A percentile compares a stretch with the other conserved stretches of the same genome.
Conservation (phyloP, 2,113 vertebrate species). For the Scomber colias region DNA sequence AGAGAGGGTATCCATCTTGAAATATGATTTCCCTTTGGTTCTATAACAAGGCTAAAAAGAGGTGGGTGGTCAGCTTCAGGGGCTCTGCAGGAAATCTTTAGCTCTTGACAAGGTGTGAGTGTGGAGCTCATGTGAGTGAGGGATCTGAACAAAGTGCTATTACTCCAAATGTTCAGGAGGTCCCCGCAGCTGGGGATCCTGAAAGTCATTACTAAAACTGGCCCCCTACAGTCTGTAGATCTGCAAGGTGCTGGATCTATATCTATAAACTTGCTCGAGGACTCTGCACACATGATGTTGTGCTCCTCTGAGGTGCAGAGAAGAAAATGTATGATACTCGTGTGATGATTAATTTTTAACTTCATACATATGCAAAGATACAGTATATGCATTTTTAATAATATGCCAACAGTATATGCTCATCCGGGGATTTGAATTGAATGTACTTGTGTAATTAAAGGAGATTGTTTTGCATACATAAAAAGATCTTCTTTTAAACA, state of each 20-base stretch:
- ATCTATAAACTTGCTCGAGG: neutral
- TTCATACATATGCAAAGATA: constrained; percentile 33
- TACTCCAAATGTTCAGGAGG: constrained; percentile 32
- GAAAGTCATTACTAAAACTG: constrained; percentile 36
- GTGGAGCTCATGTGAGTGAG: constrained; percentile 18
- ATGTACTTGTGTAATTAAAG: neutral
- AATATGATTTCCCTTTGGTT: constrained; percentile 76
- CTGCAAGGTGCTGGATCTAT: constrained; percentile 31
- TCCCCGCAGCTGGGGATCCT: constrained; percentile 40
- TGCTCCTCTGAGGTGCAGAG: neutral
- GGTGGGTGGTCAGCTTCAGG: constrained; percentile 76
- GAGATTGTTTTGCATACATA: neutral
- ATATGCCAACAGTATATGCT: neutral
- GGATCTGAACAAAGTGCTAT: constrained; percentile 54
- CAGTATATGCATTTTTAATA: neutral
- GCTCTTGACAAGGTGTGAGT: constrained; percentile 49
- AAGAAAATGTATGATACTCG: constrained; percentile 13
- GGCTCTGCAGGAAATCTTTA: constrained; percentile 50
- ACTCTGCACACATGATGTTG: neutral
- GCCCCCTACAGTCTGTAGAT: constrained; percentile 22
- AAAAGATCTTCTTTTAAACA: neutral
- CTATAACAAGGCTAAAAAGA: constrained; percentile 72
- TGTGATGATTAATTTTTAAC: constrained; percentile 29
- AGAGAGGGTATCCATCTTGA: constrained; percentile 70
- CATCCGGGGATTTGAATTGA: constrained; percentile 22